Percentiles rank a stretch among this genome's conserved stretches.
Conservation (phyloP, 1,140 invertebrate species). For the Pemphigus obesinymphae region DNA sequence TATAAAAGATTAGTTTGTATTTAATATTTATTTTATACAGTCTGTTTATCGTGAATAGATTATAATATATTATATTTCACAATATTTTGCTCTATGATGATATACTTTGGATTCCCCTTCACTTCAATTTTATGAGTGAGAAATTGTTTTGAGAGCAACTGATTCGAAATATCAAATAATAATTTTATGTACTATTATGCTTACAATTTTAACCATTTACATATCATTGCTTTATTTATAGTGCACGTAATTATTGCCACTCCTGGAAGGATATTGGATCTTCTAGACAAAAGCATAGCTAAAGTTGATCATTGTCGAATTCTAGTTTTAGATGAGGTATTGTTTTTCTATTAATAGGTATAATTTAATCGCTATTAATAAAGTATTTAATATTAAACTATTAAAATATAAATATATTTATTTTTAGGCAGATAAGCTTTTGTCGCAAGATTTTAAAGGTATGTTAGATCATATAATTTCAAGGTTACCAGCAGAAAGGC, state of each 20-base stretch:
- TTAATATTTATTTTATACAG: too few relatives aligned
- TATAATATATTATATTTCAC: background rate
- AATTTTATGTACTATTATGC: too few relatives aligned
- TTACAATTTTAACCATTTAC: too few relatives aligned
- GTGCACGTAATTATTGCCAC: conserved; percentile 99
- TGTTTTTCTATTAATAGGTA: background rate
- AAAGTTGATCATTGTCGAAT: conserved; percentile 94
- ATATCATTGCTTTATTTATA: conserved; percentile 51
- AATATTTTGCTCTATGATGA: background rate
- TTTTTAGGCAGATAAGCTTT: conserved; percentile 84
- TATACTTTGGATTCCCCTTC: conserved; percentile 7
- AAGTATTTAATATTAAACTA: background rate
- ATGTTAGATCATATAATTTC: conserved; percentile 96
- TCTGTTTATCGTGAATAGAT: too few relatives aligned
- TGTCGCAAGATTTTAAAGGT: conserved; percentile 98
- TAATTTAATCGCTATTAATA: background rate
- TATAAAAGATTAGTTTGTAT: too few relatives aligned
- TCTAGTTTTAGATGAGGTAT: conserved; percentile 88
- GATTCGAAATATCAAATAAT: background rate
- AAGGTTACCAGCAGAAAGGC: conserved; percentile 86
- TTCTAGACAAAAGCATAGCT: conserved; percentile 98
- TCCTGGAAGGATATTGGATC: conserved; percentile 96
- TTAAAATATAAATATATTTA: background rate
- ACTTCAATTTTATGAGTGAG: conserved; percentile 7
- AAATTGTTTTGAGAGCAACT: conserved; percentile 22